Percentiles rank a stretch among this genome's conserved stretches.
Evolutionary conservation across 2,797 vertebrate species (phyloP).

Genomic region (Passerculus sandwichensis): DNA sequence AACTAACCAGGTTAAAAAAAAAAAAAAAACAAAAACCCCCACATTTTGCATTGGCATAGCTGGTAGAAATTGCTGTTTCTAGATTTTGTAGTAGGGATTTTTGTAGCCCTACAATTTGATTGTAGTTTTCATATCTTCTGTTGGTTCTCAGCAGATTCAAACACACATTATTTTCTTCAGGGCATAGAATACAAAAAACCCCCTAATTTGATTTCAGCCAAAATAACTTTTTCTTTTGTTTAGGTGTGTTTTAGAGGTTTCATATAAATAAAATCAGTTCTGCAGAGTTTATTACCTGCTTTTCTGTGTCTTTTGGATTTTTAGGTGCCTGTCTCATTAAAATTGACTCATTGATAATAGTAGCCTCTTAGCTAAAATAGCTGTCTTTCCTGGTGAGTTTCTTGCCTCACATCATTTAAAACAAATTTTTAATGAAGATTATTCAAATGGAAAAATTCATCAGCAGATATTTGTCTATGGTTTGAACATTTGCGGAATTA

Average conservation of each 20-base stretch:
- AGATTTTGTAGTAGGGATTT: background rate
- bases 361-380: background rate
- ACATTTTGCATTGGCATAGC: background rate
- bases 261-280: background rate
- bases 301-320: background rate
- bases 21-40: background rate
- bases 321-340: background rate
- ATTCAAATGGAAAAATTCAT: background rate
- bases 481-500: background rate
- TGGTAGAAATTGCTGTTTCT: background rate
- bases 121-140: background rate
- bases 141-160: background rate
- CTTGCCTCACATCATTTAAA: background rate
- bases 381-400: background rate
- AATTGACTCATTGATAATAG: background rate
- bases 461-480: background rate
- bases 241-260: background rate
- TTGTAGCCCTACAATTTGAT: background rate
- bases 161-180: background rate
- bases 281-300: background rate
- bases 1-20: background rate
- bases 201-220: background rate
- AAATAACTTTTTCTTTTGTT: background rate
- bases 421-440: background rate
- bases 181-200: background rate